Evolutionary conservation across 2,797 vertebrate genomes (phyloP).

Genomic region (Paguma larvata): DNA sequence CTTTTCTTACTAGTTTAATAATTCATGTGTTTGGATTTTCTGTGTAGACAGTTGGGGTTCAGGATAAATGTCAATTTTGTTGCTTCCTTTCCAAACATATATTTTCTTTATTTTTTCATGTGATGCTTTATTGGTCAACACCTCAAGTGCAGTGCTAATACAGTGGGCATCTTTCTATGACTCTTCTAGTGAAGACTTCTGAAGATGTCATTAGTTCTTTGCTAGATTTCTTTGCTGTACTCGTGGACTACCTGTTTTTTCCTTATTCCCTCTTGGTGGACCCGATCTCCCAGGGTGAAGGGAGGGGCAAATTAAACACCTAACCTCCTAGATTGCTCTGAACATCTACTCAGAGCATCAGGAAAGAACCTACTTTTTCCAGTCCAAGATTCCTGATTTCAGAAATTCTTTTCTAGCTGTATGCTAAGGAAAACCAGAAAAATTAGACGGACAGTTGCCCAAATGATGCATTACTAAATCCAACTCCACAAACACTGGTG

Average conservation of each 20-base stretch:
- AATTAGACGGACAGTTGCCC: background rate
- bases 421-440: background rate
- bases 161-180: background rate
- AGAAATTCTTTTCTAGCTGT: background rate
- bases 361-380: background rate
- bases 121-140: background rate
- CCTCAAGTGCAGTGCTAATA: background rate
- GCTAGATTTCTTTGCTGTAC: background rate
- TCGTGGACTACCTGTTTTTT: background rate
- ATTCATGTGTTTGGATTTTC: constrained; percentile 27
- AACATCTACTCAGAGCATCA: background rate
- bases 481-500: background rate
- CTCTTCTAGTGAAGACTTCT: background rate
- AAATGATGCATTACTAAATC: background rate
- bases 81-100: background rate
- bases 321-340: background rate
- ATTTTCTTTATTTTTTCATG: background rate
- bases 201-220: background rate
- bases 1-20: constrained; percentile 29
- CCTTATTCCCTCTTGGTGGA: background rate
- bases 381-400: background rate
- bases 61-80: constrained; percentile 34
- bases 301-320: background rate
- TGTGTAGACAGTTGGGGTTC: background rate
- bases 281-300: background rate